phyloP scores from a whole-genome alignment of 2,113 vertebrate genomes.

The Mormyrus lacerda region DNA sequence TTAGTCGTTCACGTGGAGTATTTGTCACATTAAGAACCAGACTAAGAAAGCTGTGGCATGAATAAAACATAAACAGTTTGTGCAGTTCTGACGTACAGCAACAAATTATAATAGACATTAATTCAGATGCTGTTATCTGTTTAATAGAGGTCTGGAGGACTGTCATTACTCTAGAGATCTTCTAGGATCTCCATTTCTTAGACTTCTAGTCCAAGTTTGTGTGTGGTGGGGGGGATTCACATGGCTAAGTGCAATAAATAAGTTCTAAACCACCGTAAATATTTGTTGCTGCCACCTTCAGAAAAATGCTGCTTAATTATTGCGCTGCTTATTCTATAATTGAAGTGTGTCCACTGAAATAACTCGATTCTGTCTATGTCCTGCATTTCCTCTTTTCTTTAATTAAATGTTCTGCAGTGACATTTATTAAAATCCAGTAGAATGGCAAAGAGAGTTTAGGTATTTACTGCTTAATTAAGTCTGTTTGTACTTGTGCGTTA shows the following conservation, averaged over 20 bases:
- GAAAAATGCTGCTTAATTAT: background rate
- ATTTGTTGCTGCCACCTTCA: background rate
- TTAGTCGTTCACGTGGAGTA: background rate
- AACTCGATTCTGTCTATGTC: background rate
- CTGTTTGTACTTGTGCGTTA: background rate
- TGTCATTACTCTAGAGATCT: background rate
- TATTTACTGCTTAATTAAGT: background rate
- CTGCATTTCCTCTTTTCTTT: background rate
- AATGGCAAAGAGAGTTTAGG: background rate
- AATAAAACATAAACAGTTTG: constrained; percentile 15
- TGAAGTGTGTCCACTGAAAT: background rate
- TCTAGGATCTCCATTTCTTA: background rate
- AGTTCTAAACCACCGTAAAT: background rate
- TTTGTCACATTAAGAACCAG: constrained; percentile 17
- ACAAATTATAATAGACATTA: background rate
- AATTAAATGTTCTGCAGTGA: background rate
- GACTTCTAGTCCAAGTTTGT: background rate
- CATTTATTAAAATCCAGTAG: background rate
- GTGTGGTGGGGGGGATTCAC: background rate
- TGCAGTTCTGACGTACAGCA: constrained; percentile 4
- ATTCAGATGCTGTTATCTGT: background rate
- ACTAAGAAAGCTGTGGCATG: constrained; percentile 17
- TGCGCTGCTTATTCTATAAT: background rate
- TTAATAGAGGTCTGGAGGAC: background rate
- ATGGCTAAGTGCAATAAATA: background rate